phyloP scores from a whole-genome alignment of 2,888 invertebrate genomes.

The Spodoptera littoralis region DNA sequence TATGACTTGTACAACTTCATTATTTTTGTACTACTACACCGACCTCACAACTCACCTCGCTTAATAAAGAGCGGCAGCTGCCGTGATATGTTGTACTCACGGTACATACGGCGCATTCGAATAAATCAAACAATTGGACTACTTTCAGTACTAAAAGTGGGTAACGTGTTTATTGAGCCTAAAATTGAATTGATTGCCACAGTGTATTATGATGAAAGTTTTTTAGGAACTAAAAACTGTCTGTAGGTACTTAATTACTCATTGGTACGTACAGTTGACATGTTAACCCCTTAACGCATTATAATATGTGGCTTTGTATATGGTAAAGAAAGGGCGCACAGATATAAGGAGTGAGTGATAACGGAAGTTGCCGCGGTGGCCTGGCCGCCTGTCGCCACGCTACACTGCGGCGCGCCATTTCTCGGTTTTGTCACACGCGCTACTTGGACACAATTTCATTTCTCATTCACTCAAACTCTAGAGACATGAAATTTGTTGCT shows the following conservation, averaged over 20 bases:
- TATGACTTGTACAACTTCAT: not conserved
- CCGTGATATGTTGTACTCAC: too few species aligned
- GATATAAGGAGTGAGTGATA: conserved; percentile 13
- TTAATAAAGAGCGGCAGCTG: too few species aligned
- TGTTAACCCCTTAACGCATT: not conserved
- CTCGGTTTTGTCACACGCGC: conserved; percentile 7
- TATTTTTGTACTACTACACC: not conserved
- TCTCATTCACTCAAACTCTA: not conserved
- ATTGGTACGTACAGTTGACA: not conserved
- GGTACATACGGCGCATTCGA: too few species aligned
- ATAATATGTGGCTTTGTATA: not conserved
- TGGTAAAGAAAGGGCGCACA: conserved; percentile 1
- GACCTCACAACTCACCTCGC: too few species aligned
- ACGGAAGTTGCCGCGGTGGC: conserved; percentile 16
- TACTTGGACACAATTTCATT: conserved; percentile 15
- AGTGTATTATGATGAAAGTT: too few species aligned
- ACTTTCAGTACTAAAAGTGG: too few species aligned
- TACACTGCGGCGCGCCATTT: conserved; percentile 13
- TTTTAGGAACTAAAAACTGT: too few species aligned
- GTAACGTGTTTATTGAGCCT: too few species aligned
- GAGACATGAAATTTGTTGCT: too few species aligned
- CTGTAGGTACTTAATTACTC: too few species aligned
- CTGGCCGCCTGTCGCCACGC: conserved; percentile 12
- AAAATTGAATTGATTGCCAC: too few species aligned
- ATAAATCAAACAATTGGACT: too few species aligned